Evolutionary conservation across 2,888 invertebrate species (phyloP), one percentile per base, ranked within the genome.

Genomic region (Melanostoma scalare): DNA sequence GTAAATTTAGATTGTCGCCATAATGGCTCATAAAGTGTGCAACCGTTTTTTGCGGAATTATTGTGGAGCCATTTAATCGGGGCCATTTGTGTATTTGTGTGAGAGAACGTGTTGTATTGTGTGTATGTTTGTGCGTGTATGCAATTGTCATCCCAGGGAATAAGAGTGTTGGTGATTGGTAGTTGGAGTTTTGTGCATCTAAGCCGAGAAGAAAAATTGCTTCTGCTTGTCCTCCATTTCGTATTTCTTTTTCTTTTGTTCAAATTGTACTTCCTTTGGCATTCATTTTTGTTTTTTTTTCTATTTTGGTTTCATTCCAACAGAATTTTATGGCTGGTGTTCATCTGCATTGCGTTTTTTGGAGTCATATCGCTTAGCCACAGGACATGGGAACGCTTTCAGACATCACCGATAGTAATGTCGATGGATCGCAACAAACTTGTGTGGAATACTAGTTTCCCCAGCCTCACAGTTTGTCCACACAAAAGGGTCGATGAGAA

Each of bases 341-440:
- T 93, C 75, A 93, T 94, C 40, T 91, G 90, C 8, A 87, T 93
- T 35, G 94, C 93, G 0, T 90, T 93, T 6, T 93, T 92, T 85
- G 93, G 93, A 3, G 92, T 93, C 6, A 88, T 93, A 30, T 92
- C 92, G 86, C 90, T 94, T 46, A 94, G 95, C 33, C 90, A 91
- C 77, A 91, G 93, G 53, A 95, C 94, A 5, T 93, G 95, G 93
- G 89, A 90, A 5, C 93, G 95, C 35, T 95, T 94, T 88, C 94
- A 94, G 89, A 94, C 93, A 50, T 95, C 94, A 4, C 95, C 95
- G 1, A 94, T 94, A 50, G 95, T 95, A 4, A 93, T 95, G 40
- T 94, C 95, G 30, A 95, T 95, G 94, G 95, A 95, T 89, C 92
- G 95, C 2, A 94, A 95, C 88, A 93, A 94, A 92, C 93, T 94